phyloP scores from a whole-genome alignment of 2,888 invertebrate genomes.

The Cataglyphis rosenhaueri region DNA sequence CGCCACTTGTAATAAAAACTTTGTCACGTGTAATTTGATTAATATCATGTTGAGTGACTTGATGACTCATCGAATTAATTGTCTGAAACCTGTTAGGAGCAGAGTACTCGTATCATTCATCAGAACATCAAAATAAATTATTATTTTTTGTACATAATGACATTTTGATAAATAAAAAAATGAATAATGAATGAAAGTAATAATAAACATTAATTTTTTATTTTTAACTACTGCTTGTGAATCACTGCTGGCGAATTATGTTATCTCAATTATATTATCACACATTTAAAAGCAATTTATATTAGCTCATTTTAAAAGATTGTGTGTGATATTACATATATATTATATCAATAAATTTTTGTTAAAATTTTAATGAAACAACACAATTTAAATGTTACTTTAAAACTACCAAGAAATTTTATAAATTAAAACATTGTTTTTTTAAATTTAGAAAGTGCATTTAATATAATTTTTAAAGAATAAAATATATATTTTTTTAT shows the following conservation, averaged over 20 bases:
- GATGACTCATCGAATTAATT: conserved; percentile 52
- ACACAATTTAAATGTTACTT: background rate
- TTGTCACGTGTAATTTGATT: conserved; percentile 40
- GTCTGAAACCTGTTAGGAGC: conserved; percentile 20
- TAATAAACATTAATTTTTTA: conserved; percentile 24
- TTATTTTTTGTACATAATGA: background rate
- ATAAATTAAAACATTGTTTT: conserved; percentile 12
- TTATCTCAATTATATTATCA: conserved; percentile 56
- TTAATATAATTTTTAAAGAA: background rate
- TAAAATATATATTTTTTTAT: background rate
- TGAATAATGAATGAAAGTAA: background rate
- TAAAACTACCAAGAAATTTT: background rate
- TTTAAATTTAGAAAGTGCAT: background rate
- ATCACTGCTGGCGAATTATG: conserved; percentile 47
- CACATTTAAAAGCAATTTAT: conserved; percentile 8
- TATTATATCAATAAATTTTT: background rate
- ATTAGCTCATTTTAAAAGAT: conserved; percentile 12
- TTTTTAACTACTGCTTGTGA: conserved; percentile 32
- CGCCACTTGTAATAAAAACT: conserved; percentile 25
- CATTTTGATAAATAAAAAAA: background rate
- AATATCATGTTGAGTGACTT: conserved; percentile 22
- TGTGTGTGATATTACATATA: background rate
- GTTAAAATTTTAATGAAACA: background rate
- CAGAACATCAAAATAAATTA: background rate
- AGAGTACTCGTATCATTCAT: background rate